Evolutionary conservation across 2,113 vertebrate genomes (phyloP), one percentile per base, ranked within the genome.

Genomic region (Pelodiscus sinensis): DNA sequence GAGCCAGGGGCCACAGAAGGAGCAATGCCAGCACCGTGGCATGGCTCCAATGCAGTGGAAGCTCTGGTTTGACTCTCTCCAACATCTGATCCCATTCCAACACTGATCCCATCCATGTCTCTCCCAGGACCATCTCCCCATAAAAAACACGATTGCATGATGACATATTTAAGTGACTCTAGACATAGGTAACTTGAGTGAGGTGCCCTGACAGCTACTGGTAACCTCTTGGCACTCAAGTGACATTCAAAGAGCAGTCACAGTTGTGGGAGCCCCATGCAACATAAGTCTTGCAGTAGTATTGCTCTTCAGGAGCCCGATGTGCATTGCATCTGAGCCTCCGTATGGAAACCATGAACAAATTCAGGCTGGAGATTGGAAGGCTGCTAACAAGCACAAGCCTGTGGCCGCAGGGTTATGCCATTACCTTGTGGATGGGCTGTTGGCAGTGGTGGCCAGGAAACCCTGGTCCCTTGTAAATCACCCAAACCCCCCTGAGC

Each of bases 11-110:
- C 65, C 11, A 56, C 84, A 62, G 9, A 79, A 57, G 1, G 12
- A 15, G n/a, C 6, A 77, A 38, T 50, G 38, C 44, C 22, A 3
- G 2, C 6, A 78, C 52, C 56, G 1, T 2, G 10, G 2, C 79
- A 58, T 82, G 56, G 27, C 21, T 80, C 51, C 16, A 81, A 27
- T 78, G 5, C 24, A 44, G 38, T 15, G 13, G 6, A 84, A 19
- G 5, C 1, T 1, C 0, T 0, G 3, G 21, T 54, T 54, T 58
- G 82, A 21, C 9, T 29, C 15, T 51, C 44, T 52, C 25, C 50
- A 29, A 27, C 55, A 10, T 56, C 35, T 14, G 58, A 57, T 15
- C 60, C 18, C 73, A 10, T 31, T 57, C 35, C 35, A 75, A 68
- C 16, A 58, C 62, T 68, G 15, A 68, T 68, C 65, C 16, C 65